Percentiles rank a stretch among this genome's conserved stretches.
Evolutionary conservation across 2,113 vertebrate genomes (phyloP).

Genomic region (Tachuris rubrigastra): DNA sequence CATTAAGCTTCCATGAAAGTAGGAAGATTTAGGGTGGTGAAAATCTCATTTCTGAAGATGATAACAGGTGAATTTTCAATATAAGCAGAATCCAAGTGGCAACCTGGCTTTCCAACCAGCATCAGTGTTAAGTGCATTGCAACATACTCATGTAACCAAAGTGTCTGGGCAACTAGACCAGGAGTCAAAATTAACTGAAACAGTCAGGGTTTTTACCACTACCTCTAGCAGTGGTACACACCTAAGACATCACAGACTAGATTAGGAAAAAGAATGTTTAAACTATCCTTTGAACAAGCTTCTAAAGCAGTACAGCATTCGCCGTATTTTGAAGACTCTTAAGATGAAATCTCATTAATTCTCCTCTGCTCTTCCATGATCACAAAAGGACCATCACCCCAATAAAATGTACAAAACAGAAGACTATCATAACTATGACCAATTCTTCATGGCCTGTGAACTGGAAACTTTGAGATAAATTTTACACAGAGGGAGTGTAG

Average conservation of each 20-base stretch:
- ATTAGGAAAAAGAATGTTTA: not conserved
- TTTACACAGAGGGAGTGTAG: not conserved
- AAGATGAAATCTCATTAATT: not conserved
- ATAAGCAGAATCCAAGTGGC: not conserved
- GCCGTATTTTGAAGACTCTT: not conserved
- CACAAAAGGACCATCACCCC: not conserved
- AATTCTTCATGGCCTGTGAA: not conserved
- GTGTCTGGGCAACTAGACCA: not conserved
- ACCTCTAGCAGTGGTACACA: not conserved
- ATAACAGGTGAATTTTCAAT: not conserved
- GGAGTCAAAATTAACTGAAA: not conserved
- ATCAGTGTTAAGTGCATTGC: not conserved
- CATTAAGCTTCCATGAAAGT: rapidly evolving
- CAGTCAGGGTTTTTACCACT: not conserved
- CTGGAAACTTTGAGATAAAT: not conserved
- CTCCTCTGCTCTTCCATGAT: not conserved
- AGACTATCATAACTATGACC: not conserved
- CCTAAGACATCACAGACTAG: not conserved
- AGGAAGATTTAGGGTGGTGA: not conserved
- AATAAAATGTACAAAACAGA: not conserved
- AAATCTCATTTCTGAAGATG: not conserved
- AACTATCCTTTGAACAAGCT: not conserved
- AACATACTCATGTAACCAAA: not conserved
- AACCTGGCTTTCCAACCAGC: not conserved
- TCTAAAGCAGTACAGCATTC: not conserved